Conservation (phyloP, 1,140 invertebrate genomes). For the Drosophila pachea region DNA sequence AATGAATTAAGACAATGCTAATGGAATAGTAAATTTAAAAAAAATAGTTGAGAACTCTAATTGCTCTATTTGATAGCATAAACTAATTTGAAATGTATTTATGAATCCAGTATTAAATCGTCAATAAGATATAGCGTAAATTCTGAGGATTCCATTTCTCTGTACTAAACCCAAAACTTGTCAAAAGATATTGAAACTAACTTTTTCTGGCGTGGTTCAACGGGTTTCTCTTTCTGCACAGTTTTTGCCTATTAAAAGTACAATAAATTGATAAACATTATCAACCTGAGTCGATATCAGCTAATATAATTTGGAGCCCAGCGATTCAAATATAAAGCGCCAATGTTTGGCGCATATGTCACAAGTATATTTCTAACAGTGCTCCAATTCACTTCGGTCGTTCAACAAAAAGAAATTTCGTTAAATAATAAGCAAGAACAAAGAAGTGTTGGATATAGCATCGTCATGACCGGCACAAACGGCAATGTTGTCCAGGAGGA, state of each 20-base stretch:
- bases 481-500: constrained; percentile 61
- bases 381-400: constrained; percentile 29
- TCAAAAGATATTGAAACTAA: too few species aligned
- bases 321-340: constrained; percentile 44
- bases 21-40: constrained; percentile 1
- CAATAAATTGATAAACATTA: constrained; percentile 42
- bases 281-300: constrained; percentile 32
- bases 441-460: constrained; percentile 5
- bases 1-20: constrained; percentile 26
- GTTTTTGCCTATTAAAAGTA: constrained; percentile 29
- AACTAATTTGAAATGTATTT: too few species aligned
- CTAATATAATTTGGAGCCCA: constrained; percentile 7
- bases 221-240: constrained; percentile 15
- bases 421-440: neutral
- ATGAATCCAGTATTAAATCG: too few species aligned
- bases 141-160: too few species aligned
- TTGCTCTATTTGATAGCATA: neutral
- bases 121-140: too few species aligned
- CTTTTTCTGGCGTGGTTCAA: neutral
- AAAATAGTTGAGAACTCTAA: neutral
- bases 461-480: constrained; percentile 56
- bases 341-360: constrained; percentile 17
- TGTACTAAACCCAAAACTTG: too few species aligned
- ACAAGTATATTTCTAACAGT: constrained; percentile 25
- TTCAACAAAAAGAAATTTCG: neutral